phyloP scores from a whole-genome alignment of 92 coral and sea anemone genomes.

The Phymanthus crucifer region DNA sequence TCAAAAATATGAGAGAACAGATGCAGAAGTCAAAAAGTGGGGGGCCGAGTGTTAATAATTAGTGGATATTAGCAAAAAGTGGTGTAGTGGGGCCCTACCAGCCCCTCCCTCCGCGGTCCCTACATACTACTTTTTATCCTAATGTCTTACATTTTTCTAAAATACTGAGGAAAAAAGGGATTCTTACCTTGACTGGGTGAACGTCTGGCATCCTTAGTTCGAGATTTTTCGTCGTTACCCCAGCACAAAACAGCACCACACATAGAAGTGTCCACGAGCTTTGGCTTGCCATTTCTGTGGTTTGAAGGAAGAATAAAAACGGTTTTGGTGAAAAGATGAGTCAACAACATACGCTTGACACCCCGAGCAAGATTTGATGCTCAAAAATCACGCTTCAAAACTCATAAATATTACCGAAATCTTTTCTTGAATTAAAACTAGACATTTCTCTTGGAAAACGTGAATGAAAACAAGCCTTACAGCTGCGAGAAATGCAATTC shows the following conservation, averaged over 20 bases:
- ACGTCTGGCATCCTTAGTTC: conserved; percentile 63
- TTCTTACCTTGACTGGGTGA: conserved; percentile 65
- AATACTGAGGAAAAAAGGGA: neutral
- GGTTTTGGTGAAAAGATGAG: neutral
- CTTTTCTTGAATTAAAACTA: neutral
- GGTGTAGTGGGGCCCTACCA: no score
- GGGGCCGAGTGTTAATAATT: no score
- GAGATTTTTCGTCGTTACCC: conserved; percentile 12
- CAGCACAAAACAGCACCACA: conserved; percentile 14
- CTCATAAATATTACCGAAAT: neutral
- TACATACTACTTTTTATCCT: neutral
- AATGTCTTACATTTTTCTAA: neutral
- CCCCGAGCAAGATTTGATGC: neutral
- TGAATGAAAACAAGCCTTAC: neutral
- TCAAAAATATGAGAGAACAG: no score
- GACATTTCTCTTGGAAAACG: neutral
- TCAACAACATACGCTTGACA: neutral
- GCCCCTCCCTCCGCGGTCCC: no score
- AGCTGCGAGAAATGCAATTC: neutral
- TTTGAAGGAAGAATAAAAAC: neutral
- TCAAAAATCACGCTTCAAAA: neutral
- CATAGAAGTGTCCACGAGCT: conserved; percentile 23
- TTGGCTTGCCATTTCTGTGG: conserved; percentile 24
- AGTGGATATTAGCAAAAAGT: no score
- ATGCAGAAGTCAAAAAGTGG: no score